Conservation (phyloP, 2,113 vertebrate genomes). For the Propithecus coquereli region DNA sequence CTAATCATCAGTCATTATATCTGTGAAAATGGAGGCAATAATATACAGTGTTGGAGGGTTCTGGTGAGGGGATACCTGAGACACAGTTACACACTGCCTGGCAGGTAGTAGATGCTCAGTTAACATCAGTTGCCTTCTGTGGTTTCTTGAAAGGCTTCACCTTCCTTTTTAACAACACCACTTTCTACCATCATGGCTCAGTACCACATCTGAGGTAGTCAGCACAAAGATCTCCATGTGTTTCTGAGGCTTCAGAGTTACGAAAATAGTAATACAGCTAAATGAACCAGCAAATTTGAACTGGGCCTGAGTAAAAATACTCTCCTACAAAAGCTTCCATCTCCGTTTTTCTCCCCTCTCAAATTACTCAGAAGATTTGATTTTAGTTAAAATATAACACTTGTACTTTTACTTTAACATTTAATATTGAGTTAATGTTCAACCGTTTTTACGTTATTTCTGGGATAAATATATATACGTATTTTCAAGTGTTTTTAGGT, state of each 20-base stretch:
- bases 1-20: neutral
- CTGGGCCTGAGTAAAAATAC: neutral
- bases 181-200: neutral
- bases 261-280: slow-evolving; percentile 44
- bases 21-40: neutral
- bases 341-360: neutral
- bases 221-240: neutral
- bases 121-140: neutral
- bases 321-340: neutral
- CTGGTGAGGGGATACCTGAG: neutral
- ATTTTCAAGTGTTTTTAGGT: slow-evolving; percentile 28
- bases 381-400: slow-evolving; percentile 25
- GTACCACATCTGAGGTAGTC: neutral
- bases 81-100: accelerated
- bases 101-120: neutral
- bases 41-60: neutral
- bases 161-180: neutral
- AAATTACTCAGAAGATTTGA: slow-evolving; percentile 17
- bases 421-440: neutral
- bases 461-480: neutral
- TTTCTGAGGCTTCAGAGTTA: neutral
- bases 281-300: slow-evolving; percentile 41
- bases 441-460: slow-evolving; percentile 25
- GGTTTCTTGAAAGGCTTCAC: neutral
- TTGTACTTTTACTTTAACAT: slow-evolving; percentile 37